Percentiles rank a stretch among this genome's conserved stretches.
phyloP scores from a whole-genome alignment of 2,888 invertebrate genomes.

The Epinotia bilunana region DNA sequence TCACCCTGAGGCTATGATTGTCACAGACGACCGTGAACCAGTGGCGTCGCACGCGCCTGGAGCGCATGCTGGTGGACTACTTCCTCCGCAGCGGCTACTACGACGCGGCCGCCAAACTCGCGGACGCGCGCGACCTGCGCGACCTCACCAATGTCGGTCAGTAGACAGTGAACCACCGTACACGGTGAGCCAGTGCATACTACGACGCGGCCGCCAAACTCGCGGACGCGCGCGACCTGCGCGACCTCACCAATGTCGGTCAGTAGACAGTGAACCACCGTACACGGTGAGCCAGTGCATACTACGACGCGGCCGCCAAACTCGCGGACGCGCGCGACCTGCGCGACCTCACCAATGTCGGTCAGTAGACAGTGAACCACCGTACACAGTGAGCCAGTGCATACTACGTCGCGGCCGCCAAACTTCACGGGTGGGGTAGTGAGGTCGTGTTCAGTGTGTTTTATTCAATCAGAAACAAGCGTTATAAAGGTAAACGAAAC shows the following conservation, averaged over 20 bases:
- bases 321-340: conserved; percentile 92
- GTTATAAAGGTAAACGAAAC: too few species aligned
- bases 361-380: conserved; percentile 67
- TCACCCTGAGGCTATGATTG: neutral
- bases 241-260: conserved; percentile 97
- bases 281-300: conserved; percentile 86
- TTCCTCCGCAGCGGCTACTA: conserved; percentile 98
- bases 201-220: conserved; percentile 97
- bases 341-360: conserved; percentile 96
- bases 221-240: conserved; percentile 91
- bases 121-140: conserved; percentile 90
- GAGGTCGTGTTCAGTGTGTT: too few species aligned
- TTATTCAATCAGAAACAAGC: too few species aligned
- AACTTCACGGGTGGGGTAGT: too few species aligned
- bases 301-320: conserved; percentile 96
- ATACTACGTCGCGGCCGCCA: conserved; percentile 97
- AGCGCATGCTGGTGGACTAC: conserved; percentile 98
- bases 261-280: conserved; percentile 48
- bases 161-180: conserved; percentile 42
- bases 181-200: conserved; percentile 88
- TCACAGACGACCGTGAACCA: conserved; percentile 86
- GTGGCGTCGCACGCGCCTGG: conserved; percentile 94
- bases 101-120: conserved; percentile 94
- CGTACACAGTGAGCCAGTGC: conserved; percentile 84
- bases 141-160: conserved; percentile 96